phyloP scores from a whole-genome alignment of 2,888 invertebrate genomes.

The Tiliacea aurago region DNA sequence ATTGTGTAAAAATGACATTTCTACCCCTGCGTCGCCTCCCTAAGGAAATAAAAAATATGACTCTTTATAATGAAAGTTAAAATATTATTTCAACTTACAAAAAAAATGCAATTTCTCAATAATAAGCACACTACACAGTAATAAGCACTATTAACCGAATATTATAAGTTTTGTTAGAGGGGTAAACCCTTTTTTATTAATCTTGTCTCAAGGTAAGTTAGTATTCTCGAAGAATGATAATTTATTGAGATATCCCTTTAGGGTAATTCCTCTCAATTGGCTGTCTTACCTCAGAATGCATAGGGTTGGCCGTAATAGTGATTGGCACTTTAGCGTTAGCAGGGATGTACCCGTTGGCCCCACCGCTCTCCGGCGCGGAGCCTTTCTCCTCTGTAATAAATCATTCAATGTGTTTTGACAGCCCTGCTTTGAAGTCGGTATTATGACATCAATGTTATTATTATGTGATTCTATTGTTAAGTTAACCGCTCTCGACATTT shows the following conservation, averaged over 20 bases:
- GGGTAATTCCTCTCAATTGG: slow-evolving; percentile 53
- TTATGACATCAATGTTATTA: slow-evolving; percentile 50
- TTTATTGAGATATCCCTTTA: background rate
- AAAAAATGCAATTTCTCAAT: background rate
- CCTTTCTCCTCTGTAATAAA: slow-evolving; percentile 85
- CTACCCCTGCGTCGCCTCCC: slow-evolving; percentile 89
- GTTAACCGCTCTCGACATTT: slow-evolving; percentile 37
- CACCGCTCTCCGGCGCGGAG: slow-evolving; percentile 81
- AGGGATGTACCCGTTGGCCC: slow-evolving; percentile 87
- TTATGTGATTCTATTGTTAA: slow-evolving; percentile 50
- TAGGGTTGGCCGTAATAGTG: slow-evolving; percentile 94
- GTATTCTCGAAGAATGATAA: background rate
- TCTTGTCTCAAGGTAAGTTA: background rate
- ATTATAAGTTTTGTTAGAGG: background rate
- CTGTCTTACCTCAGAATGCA: slow-evolving; percentile 92
- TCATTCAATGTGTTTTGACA: slow-evolving; percentile 60
- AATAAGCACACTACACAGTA: background rate
- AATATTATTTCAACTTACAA: background rate
- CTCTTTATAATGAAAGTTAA: background rate
- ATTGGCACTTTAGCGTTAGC: slow-evolving; percentile 89
- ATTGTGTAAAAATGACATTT: slow-evolving; percentile 93
- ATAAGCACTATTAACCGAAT: background rate
- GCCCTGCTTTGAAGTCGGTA: slow-evolving; percentile 51
- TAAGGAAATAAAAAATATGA: slow-evolving; percentile 64
- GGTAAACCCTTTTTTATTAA: background rate